Base-by-base conservation (phyloP, 53 echinoderm and acorn worm genomes). In the Astropecten irregularis region DNA sequence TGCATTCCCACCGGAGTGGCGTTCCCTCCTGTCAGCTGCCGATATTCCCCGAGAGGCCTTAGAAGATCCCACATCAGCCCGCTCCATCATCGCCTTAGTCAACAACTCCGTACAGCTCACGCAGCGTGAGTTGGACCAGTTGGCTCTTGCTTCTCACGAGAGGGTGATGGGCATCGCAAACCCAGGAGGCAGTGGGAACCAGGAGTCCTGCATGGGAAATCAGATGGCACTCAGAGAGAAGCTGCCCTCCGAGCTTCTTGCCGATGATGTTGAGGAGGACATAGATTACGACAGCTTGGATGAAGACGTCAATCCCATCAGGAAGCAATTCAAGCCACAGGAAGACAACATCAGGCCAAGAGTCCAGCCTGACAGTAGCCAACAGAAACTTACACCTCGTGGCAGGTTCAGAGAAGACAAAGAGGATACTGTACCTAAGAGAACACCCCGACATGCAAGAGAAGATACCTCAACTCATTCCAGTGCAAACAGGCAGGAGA, bases 1-100 rank as follows among this genome's bases (percentile, higher is more conserved):
- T 25, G 76, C 58, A 18, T 55, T 88, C 37, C 71, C 88, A 23
- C 81, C 71, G 15, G 90, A 90, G 51, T 90, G 90, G 90, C 57
- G 81, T n/a, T 77, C 84, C 27, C 76, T 90, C 49, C 58, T 90
- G n/a, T 53, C 85, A 37, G 79, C 85, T 58, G 90, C 90, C 30
- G 71, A 85, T 35, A 90, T 90, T 25, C 85, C 90, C 63, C 84
- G 85, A 13, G 90, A 90, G 48, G 50, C 85, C 37, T 85, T 90
- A 85, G 85, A 90, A 68, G 90, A 90, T 77, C 84, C 85, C 52
- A 49, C 76, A 3, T 90, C 90, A 10, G 90, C 90, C 14, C 85
- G 90, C 48, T 68, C 65, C 64, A 85, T 90, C 39, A 90, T 90
- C 60, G 68, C 76, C 46, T 34, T 90, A 22, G 85, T 90, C 40